Percentiles rank a stretch among this genome's conserved stretches.
phyloP scores from a whole-genome alignment of 2,113 vertebrate species.

The Ardeotis arabs region DNA sequence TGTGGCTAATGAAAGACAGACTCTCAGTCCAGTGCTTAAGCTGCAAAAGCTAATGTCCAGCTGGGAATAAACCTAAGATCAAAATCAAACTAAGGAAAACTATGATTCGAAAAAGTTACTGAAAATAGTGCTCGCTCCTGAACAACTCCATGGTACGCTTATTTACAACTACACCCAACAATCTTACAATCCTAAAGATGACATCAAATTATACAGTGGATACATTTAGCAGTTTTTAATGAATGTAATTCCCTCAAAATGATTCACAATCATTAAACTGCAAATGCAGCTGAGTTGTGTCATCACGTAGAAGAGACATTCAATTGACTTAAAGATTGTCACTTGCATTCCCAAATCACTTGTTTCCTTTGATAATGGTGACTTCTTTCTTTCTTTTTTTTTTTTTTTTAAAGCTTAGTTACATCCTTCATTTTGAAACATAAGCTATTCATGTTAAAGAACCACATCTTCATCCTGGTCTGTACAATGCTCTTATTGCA shows the following conservation, averaged over 20 bases:
- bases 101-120: background rate
- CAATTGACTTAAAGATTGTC: background rate
- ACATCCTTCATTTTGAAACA: background rate
- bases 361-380: background rate
- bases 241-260: background rate
- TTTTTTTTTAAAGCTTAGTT: background rate
- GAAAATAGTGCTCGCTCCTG: background rate
- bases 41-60: background rate
- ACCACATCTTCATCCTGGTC: background rate
- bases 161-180: background rate
- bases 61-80: background rate
- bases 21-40: background rate
- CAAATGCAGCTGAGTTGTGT: background rate
- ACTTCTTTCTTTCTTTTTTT: accelerated
- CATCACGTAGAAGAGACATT: background rate
- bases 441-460: background rate
- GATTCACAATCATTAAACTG: background rate
- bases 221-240: background rate
- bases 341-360: background rate
- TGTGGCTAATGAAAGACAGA: background rate
- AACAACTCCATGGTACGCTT: background rate
- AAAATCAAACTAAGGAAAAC: background rate
- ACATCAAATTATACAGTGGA: background rate
- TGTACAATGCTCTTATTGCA: accelerated
- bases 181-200: background rate